Evolutionary conservation across 1,140 invertebrate species (phyloP), one percentile per base, ranked within the genome.

Genomic region (Hypsibius dujardini): DNA sequence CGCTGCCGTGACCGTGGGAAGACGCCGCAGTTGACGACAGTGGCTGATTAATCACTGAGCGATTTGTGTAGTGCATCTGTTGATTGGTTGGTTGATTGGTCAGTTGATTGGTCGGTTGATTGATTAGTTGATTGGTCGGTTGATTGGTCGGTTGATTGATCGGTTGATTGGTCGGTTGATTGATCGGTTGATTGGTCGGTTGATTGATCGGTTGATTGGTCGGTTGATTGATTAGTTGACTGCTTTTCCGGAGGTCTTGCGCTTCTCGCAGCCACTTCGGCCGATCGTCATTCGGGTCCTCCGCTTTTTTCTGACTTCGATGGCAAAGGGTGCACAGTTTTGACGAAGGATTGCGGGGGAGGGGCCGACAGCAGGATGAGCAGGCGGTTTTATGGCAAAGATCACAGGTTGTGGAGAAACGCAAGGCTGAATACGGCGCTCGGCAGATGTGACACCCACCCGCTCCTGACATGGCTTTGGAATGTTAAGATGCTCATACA

Each of bases 221-320:
- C 7, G 50, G 50, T n/a, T 56, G 50, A 7, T 28, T 7, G n/a
- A 56, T 7, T 12, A 56, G 50, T 7, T 56, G 50, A 7, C n/a
- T 56, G 62, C 62, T 3, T 12, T 42, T 12, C 3, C 42, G 62
- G 3, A 67, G 42, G 7, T 67, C 12, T 45, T 67, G 62, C 7
- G 62, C 62, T 67, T 67, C 62, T 15, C 62, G 62, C 3, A 67
- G 62, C 62, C 62, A 67, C 45, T 67, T 67, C 3, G 62, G 62
- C 7, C 62, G 62, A 45, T 67, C 62, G 42, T 67, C 62, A 67
- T 67, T 42, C 12, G 42, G 12, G 42, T 67, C 62, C 12, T 42
- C 62, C 42, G 12, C 42, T 42, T 67, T 67, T 42, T 67, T 67
- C 42, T 67, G 62, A 12, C 3, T 3, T 12, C 62, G 62, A 67